These are phyloP conservation scores for Neuroterus valhalla DNA, from an alignment of 1,140 invertebrate species.

Conservation along the genomic window DNA sequence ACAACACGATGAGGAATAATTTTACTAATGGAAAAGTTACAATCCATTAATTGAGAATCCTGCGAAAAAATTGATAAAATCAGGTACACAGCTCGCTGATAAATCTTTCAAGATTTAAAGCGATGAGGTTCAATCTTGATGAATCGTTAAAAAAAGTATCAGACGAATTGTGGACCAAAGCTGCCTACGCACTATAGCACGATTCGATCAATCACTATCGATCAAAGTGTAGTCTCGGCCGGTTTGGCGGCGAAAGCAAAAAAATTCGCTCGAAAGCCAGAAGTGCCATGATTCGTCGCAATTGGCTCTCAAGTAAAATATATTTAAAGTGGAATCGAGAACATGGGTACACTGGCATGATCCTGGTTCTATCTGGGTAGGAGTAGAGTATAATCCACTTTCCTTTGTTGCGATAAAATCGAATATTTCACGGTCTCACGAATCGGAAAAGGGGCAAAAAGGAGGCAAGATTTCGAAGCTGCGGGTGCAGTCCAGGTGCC, in stretches of 20 bases:
- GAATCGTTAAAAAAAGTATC: neutral
- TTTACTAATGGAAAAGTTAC: neutral
- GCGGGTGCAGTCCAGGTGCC: constrained; percentile 24
- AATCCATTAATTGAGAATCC: too few relatives aligned
- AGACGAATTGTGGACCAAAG: neutral
- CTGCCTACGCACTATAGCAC: neutral
- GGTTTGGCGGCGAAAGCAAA: neutral
- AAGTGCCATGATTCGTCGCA: neutral
- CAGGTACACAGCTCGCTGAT: neutral
- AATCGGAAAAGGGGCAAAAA: constrained; percentile 19
- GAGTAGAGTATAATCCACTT: constrained; percentile 1
- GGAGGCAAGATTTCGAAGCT: constrained; percentile 23
- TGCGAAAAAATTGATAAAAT: neutral
- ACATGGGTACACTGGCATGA: neutral
- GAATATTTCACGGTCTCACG: constrained; percentile 21
- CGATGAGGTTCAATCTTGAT: neutral
- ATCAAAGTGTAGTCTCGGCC: neutral
- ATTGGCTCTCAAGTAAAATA: neutral
- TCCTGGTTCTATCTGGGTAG: neutral
- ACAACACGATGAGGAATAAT: neutral
- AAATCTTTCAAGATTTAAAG: constrained; percentile 15
- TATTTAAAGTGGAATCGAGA: constrained; percentile 1
- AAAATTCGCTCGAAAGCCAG: neutral
- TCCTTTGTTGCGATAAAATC: constrained; percentile 26
- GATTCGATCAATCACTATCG: constrained; percentile 14